Evolutionary conservation across 2,888 invertebrate genomes (phyloP).

Genomic region (Clitarchus hookeri): DNA sequence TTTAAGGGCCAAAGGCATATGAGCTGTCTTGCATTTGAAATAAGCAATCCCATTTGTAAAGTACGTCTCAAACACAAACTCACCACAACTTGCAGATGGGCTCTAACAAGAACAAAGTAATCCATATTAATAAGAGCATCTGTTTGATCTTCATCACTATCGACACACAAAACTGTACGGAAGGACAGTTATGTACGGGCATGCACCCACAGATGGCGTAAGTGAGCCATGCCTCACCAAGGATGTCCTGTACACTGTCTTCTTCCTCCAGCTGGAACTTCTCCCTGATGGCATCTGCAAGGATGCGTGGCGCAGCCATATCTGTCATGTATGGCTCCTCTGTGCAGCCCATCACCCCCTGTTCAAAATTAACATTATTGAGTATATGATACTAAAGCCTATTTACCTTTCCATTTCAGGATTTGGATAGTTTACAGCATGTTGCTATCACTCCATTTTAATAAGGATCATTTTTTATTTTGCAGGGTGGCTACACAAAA

Average conservation of each 20-base stretch:
- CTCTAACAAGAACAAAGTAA: neutral
- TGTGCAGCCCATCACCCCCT: slow-evolving; percentile 30
- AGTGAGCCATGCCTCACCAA: slow-evolving; percentile 56
- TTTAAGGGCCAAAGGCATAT: too few species aligned
- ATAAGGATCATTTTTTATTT: too few species aligned
- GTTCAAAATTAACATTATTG: slow-evolving; percentile 42
- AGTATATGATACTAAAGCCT: slow-evolving; percentile 24
- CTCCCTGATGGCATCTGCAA: slow-evolving; percentile 78
- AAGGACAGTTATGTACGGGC: too few species aligned
- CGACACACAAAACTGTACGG: too few species aligned
- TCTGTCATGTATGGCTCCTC: slow-evolving; percentile 29
- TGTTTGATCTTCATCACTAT: too few species aligned
- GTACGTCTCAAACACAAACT: neutral
- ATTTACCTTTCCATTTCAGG: too few species aligned
- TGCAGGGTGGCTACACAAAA: too few species aligned
- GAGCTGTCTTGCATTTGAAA: too few species aligned
- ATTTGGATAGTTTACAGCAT: too few species aligned
- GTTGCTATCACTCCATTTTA: too few species aligned
- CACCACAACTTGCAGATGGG: neutral
- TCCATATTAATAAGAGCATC: neutral
- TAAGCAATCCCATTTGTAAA: too few species aligned
- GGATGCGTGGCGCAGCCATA: slow-evolving; percentile 52
- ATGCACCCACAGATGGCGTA: neutral
- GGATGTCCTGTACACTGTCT: slow-evolving; percentile 76
- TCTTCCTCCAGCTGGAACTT: slow-evolving; percentile 73